Conservation (phyloP, 1,140 invertebrate species). For the Drosophila kanapiae region DNA sequence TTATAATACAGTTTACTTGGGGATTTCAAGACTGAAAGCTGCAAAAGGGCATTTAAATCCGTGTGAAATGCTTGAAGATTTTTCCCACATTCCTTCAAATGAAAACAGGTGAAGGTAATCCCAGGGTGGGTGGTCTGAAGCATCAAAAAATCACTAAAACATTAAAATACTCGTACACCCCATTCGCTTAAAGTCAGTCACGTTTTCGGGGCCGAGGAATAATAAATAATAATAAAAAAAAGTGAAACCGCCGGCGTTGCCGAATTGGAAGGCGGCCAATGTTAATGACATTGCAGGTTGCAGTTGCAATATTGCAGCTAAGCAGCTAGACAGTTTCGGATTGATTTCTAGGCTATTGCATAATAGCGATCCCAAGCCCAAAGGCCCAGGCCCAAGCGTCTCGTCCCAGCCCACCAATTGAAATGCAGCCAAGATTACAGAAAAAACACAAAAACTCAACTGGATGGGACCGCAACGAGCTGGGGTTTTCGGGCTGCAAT, state of each 20-base stretch:
- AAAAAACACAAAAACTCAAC: not conserved
- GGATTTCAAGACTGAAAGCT: too few species aligned
- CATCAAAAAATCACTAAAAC: slow-evolving; percentile 10
- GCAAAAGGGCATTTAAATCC: too few species aligned
- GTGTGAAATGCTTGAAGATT: too few species aligned
- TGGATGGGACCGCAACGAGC: slow-evolving; percentile 18
- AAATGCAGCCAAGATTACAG: slow-evolving; percentile 61
- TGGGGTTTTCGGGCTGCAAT: slow-evolving; percentile 50
- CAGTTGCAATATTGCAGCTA: not conserved
- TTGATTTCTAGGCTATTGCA: slow-evolving; percentile 54
- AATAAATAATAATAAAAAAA: slow-evolving; percentile 8
- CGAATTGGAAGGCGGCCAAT: slow-evolving; percentile 41
- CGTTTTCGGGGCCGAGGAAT: slow-evolving; percentile 16
- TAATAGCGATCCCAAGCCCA: slow-evolving; percentile 22
- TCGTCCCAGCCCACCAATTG: slow-evolving; percentile 38
- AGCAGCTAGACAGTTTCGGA: slow-evolving; percentile 16
- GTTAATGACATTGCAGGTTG: slow-evolving; percentile 52
- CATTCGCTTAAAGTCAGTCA: slow-evolving; percentile 49
- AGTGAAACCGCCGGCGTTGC: slow-evolving; percentile 24
- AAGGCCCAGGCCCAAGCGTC: slow-evolving; percentile 4
- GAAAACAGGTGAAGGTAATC: slow-evolving; percentile 4
- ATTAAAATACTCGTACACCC: not conserved
- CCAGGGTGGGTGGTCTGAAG: not conserved
- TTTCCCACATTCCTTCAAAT: too few species aligned
- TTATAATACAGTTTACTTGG: too few species aligned